A percentile compares a stretch with the other conserved stretches of the same genome.
Conservation (phyloP, 2,888 invertebrate species). For the Eupithecia centaureata region DNA sequence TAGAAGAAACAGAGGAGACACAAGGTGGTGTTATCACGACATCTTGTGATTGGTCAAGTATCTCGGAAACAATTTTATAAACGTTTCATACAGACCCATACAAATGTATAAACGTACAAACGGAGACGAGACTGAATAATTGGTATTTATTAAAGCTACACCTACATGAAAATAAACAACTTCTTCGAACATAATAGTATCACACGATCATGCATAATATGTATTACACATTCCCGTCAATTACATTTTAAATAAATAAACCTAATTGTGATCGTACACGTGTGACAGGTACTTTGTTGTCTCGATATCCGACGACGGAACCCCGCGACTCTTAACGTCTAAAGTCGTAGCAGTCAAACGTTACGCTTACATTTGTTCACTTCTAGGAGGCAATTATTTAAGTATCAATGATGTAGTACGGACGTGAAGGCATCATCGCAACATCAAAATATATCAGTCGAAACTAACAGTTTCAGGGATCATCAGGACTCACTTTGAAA, state of each 20-base stretch:
- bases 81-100: slow-evolving; percentile 2
- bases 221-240: background rate
- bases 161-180: background rate
- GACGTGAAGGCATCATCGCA: slow-evolving; percentile 1
- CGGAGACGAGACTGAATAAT: slow-evolving; percentile 24
- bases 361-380: slow-evolving; percentile 20
- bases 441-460: background rate
- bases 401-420: background rate
- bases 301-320: slow-evolving; percentile 1
- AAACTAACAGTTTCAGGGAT: background rate
- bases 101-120: slow-evolving; percentile 20
- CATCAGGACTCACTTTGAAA: too few relatives aligned
- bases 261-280: slow-evolving; percentile 13
- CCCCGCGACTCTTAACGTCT: slow-evolving; percentile 17
- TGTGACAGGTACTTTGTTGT: slow-evolving; percentile 5
- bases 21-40: slow-evolving; percentile 44
- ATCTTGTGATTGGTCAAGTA: slow-evolving; percentile 15
- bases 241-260: background rate
- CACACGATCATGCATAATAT: background rate
- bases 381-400: slow-evolving; percentile 16
- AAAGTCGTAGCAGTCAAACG: slow-evolving; percentile 19
- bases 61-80: background rate
- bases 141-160: slow-evolving; percentile 3
- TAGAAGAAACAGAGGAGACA: slow-evolving; percentile 22
- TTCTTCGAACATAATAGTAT: background rate